Evolutionary conservation across 2,113 vertebrate genomes (phyloP).

Genomic region (Heloderma charlesbogerti): DNA sequence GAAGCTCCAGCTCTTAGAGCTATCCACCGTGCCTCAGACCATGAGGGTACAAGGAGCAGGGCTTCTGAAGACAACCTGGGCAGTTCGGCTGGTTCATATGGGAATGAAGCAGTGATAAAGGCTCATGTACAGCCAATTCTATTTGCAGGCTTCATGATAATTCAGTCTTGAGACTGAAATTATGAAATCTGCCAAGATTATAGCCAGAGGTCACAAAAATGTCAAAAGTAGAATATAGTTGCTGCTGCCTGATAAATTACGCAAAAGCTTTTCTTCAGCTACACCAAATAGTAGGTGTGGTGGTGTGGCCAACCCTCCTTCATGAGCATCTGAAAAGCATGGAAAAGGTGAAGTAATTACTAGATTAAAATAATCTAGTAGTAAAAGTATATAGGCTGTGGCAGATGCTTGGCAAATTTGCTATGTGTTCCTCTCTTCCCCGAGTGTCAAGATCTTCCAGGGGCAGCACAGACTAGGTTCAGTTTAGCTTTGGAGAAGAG

Average conservation of each 20-base stretch:
- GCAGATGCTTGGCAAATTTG: neutral
- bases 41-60: too few species aligned
- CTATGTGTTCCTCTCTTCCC: too few species aligned
- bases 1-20: too few species aligned
- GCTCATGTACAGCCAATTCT: neutral
- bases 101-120: neutral
- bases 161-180: neutral
- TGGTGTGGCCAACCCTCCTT: neutral
- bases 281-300: neutral
- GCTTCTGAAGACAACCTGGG: neutral
- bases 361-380: neutral
- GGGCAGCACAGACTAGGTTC: neutral
- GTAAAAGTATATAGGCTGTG: neutral
- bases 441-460: too few species aligned
- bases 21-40: neutral
- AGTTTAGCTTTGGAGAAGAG: neutral
- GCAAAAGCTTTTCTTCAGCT: neutral
- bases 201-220: too few species aligned
- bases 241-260: neutral
- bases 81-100: neutral
- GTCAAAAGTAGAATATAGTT: neutral
- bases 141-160: too few species aligned
- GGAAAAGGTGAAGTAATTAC: neutral
- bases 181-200: neutral
- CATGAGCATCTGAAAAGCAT: neutral